Conservation (phyloP, 2,888 invertebrate species). For the Sinotaia quadrata region DNA sequence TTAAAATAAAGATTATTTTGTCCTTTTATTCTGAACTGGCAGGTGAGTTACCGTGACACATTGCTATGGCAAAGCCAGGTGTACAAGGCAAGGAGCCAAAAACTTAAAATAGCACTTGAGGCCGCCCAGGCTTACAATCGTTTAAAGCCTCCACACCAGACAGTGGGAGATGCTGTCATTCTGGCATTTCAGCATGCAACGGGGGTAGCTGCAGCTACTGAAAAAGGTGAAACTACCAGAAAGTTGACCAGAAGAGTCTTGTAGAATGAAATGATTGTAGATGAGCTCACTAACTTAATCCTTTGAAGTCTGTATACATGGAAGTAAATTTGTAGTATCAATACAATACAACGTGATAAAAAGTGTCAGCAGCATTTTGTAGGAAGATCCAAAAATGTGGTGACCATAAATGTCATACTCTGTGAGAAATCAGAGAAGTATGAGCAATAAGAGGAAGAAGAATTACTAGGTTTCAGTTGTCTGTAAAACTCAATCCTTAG, state of each 20-base stretch:
- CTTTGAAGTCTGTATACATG: no score
- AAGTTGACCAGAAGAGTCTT: not conserved
- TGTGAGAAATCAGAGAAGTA: no score
- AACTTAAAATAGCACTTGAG: slow-evolving; percentile 66
- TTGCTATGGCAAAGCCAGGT: slow-evolving; percentile 60
- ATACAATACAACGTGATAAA: no score
- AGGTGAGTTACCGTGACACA: slow-evolving; percentile 54
- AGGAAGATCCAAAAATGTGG: no score
- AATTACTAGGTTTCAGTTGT: no score
- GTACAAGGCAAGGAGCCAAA: slow-evolving; percentile 61
- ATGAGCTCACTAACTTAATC: no score
- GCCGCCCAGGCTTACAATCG: slow-evolving; percentile 68
- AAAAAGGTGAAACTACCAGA: slow-evolving; percentile 25
- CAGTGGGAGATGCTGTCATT: slow-evolving; percentile 70
- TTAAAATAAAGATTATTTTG: not conserved
- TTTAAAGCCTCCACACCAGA: slow-evolving; percentile 68
- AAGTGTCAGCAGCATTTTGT: no score
- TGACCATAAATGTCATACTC: no score
- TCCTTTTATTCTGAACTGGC: not conserved
- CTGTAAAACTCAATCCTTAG: no score
- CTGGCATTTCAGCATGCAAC: slow-evolving; percentile 46
- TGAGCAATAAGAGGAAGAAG: no score
- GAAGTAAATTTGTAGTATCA: no score
- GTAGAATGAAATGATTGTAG: no score
- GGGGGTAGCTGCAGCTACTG: slow-evolving; percentile 12